These are phyloP conservation scores for Arge pagana DNA, from an alignment of 2,888 invertebrate species.

Conservation along the genomic window DNA sequence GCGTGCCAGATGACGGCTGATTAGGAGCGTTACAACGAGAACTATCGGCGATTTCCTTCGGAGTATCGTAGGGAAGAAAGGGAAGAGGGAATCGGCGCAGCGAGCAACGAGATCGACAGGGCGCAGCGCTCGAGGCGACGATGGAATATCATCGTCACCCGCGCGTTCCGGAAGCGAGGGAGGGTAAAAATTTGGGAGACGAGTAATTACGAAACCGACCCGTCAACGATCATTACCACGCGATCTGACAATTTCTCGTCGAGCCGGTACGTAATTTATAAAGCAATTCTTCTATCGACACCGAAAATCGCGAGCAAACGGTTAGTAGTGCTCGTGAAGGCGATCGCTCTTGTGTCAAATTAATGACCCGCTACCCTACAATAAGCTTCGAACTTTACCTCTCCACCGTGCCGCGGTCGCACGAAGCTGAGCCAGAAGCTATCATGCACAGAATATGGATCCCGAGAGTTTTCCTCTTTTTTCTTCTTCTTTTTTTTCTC, in stretches of 20 bases:
- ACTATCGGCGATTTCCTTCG: too few relatives aligned
- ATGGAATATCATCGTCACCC: too few relatives aligned
- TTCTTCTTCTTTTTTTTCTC: not conserved
- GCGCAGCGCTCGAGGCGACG: not conserved
- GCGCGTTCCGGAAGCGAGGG: not conserved
- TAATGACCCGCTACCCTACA: constrained; percentile 32
- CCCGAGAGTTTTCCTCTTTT: constrained; percentile 9
- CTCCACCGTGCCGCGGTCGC: not conserved
- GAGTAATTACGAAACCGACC: too few relatives aligned
- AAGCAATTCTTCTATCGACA: constrained; percentile 32
- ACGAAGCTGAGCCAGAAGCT: too few relatives aligned
- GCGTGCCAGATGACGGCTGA: too few relatives aligned
- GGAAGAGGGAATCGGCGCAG: not conserved
- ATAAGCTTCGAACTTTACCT: constrained; percentile 11
- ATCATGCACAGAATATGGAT: constrained; percentile 19
- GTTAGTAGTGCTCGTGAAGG: constrained; percentile 17
- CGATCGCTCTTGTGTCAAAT: constrained; percentile 32
- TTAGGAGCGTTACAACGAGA: too few relatives aligned
- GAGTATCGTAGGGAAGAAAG: too few relatives aligned
- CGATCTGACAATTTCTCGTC: constrained; percentile 7
- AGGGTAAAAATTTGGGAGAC: too few relatives aligned
- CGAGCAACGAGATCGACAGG: not conserved
- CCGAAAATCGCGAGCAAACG: too few relatives aligned
- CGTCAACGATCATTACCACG: too few relatives aligned
- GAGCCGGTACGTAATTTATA: constrained; percentile 32